Base-by-base conservation (phyloP, 2,888 invertebrate species). In the Neoascia interrupta region DNA sequence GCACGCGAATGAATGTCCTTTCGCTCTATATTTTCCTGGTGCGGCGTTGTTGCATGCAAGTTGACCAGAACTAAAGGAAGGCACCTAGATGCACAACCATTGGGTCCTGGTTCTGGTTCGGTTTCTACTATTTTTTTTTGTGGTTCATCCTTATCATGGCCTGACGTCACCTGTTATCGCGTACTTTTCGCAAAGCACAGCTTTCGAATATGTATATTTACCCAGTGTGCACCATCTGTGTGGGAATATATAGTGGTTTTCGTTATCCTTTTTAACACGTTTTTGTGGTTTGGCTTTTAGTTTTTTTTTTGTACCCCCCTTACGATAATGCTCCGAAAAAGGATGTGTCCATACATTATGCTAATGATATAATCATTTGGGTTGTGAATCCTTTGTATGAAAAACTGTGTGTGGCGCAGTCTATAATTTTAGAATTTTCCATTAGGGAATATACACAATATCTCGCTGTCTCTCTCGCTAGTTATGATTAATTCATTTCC, bases 261-360 rank as follows among this genome's bases (percentile, higher is more conserved):
- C 54, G 49, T 69, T 69, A 43, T 74, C 74, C 56, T 56, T 37
- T 74, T 75, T 63, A 69, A 31, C 74, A 61, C 41, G 49, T 56
- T 69, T 61, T 68, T n/a, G n/a, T n/a, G n/a, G n/a, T n/a, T n/a
- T n/a, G n/a, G n/a, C n/a, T n/a, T n/a, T n/a, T n/a, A n/a, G n/a
- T n/a, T n/a, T 54, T 26, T 31, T 31, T 31, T 8, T 31, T 31
- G 31, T 6, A 4, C 4, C 3, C 4, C 4, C 31, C n/a, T 2
- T 31, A 6, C 31, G 31, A 26, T 31, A n/a, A n/a, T 31, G 8
- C 15, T n/a, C 11, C 15, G 8, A 21, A 31, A 19, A 43, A 18
- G 2, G 28, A 26, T 10, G 15, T 56, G 34, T 21, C 21, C 66
- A 39, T 66, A 37, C 51, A 69, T 69, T 69, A 69, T 69, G 51